Conservation (phyloP, 2,797 vertebrate species). For the Margarornis squamiger region DNA sequence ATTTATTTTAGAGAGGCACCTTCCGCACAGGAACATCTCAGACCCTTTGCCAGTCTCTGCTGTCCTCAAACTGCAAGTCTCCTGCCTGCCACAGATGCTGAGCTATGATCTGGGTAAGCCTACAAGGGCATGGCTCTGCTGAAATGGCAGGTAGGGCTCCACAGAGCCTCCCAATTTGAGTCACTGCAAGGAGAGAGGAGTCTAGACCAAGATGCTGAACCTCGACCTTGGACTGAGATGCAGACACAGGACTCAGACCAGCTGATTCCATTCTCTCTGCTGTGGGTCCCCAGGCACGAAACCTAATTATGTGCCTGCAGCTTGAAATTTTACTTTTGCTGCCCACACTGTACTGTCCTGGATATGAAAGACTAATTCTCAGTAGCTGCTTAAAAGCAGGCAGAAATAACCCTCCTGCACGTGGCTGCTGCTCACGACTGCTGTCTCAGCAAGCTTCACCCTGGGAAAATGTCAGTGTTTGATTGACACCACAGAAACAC, state of each 20-base stretch:
- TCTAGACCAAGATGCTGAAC: not conserved
- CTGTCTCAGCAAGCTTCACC: conserved; percentile 50
- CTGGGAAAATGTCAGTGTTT: conserved; percentile 33
- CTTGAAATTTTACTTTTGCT: not conserved
- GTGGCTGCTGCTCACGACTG: conserved; percentile 15
- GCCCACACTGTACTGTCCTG: not conserved
- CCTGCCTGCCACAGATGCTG: not conserved
- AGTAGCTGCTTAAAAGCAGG: not conserved
- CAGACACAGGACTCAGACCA: not conserved
- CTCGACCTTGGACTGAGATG: not conserved
- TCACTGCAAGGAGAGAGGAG: not conserved
- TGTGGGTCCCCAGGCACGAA: not conserved
- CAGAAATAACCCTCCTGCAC: not conserved
- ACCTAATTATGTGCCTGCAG: not conserved
- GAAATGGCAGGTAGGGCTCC: not conserved
- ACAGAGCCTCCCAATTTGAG: not conserved
- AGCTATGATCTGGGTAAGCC: not conserved
- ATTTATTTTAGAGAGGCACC: not conserved
- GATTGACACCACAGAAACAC: conserved; percentile 42
- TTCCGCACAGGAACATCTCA: not conserved
- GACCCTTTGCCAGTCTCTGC: not conserved
- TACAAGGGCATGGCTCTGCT: not conserved
- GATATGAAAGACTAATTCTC: not conserved
- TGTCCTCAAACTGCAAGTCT: not conserved
- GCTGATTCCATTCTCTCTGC: not conserved